A percentile compares a stretch with the other conserved stretches of the same genome.
phyloP scores from a whole-genome alignment of 2,113 vertebrate genomes.

The Toxostoma redivivum region DNA sequence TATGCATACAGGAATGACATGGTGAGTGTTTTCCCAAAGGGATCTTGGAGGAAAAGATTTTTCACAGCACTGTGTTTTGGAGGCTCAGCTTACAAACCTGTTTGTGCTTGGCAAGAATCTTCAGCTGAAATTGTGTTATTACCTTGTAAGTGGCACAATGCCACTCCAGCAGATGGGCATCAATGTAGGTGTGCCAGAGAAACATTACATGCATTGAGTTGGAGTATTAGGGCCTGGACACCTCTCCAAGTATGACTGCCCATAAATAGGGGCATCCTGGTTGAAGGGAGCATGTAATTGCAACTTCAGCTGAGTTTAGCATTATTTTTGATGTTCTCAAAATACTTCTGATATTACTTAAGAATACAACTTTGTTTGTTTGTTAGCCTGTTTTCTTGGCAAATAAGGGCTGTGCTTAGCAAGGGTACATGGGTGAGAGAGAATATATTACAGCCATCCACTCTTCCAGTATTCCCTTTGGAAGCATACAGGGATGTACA shows the following conservation, averaged over 20 bases:
- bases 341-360: background rate
- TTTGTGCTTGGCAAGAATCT: slow-evolving; percentile 56
- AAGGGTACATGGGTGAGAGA: background rate
- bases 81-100: slow-evolving; percentile 41
- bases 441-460: background rate
- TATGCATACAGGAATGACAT: background rate
- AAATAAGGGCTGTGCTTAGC: slow-evolving; percentile 1
- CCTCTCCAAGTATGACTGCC: background rate
- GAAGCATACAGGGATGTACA: background rate
- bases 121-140: slow-evolving; percentile 58
- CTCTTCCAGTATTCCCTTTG: background rate
- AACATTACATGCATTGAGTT: slow-evolving; percentile 16
- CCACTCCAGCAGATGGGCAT: slow-evolving; percentile 71
- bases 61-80: background rate
- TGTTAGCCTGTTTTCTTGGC: background rate
- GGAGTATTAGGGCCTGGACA: slow-evolving; percentile 23
- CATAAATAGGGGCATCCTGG: background rate
- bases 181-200: background rate
- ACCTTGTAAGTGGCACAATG: slow-evolving; percentile 63
- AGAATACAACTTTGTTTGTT: background rate
- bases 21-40: background rate
- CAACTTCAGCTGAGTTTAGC: background rate
- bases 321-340: background rate
- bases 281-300: background rate
- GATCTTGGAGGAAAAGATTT: background rate